These are phyloP conservation scores for Paraplagusia blochii DNA, from an alignment of 2,113 vertebrate genomes.

Conservation along the genomic window DNA sequence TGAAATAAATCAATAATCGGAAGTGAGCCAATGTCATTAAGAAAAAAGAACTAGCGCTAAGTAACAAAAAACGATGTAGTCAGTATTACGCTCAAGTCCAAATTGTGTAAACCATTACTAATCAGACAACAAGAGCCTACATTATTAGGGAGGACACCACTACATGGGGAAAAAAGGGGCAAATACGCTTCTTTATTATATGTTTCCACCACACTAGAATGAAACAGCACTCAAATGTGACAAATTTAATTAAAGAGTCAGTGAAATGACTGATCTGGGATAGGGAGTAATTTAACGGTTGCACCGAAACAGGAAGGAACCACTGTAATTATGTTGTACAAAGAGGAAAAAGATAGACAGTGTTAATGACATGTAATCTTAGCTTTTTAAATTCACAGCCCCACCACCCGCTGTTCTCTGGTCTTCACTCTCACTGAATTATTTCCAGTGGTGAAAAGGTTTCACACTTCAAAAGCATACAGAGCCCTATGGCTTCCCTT, in stretches of 20 bases:
- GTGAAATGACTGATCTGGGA: neutral
- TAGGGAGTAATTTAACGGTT: neutral
- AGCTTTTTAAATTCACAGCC: slow-evolving; percentile 24
- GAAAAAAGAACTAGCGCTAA: too few relatives aligned
- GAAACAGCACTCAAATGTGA: neutral
- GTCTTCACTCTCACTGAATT: neutral
- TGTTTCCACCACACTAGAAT: neutral
- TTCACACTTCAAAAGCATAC: neutral
- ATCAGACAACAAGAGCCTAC: too few relatives aligned
- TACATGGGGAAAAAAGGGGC: neutral
- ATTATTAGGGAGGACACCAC: too few relatives aligned
- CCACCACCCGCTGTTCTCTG: slow-evolving; percentile 5
- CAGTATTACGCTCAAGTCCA: too few relatives aligned
- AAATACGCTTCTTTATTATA: neutral
- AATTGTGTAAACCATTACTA: too few relatives aligned
- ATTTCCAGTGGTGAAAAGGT: neutral
- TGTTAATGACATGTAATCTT: slow-evolving; percentile 38
- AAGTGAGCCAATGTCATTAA: too few relatives aligned
- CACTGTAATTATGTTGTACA: slow-evolving; percentile 30
- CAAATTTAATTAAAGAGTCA: slow-evolving; percentile 9
- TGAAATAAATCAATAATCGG: too few relatives aligned
- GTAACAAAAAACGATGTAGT: too few relatives aligned
- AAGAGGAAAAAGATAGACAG: slow-evolving; percentile 8
- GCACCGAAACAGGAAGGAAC: slow-evolving; percentile 7
- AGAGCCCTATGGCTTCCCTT: neutral